These are phyloP conservation scores for Nerophis ophidion DNA, from an alignment of 2,113 vertebrate species.

Conservation along the genomic window DNA sequence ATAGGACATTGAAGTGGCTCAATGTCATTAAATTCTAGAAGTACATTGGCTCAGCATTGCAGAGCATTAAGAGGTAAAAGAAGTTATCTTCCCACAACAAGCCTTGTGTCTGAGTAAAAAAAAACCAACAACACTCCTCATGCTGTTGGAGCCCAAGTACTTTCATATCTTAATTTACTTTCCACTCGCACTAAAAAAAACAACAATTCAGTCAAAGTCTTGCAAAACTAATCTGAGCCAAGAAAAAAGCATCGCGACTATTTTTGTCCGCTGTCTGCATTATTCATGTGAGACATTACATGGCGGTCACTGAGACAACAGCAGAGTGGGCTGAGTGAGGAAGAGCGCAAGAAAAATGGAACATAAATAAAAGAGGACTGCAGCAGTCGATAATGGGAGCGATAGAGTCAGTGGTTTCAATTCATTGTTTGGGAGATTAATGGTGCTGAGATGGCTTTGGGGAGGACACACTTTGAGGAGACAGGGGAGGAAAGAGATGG, in stretches of 20 bases:
- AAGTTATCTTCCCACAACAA: slow-evolving; percentile 39
- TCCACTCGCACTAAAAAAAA: slow-evolving; percentile 22
- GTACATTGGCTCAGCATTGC: slow-evolving; percentile 15
- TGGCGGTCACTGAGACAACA: slow-evolving; percentile 53
- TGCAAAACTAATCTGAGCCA: slow-evolving; percentile 46
- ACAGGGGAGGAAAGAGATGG: slow-evolving; percentile 6
- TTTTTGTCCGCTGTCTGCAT: slow-evolving; percentile 58
- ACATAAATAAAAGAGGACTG: slow-evolving; percentile 57
- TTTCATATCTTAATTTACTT: slow-evolving; percentile 14
- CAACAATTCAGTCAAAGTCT: slow-evolving; percentile 39
- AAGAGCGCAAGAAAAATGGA: slow-evolving; percentile 47
- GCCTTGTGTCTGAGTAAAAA: slow-evolving; percentile 24
- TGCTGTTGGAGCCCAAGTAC: slow-evolving; percentile 26
- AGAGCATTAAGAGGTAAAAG: slow-evolving; percentile 26
- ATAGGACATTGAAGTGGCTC: too few species aligned
- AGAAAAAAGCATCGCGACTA: slow-evolving; percentile 47
- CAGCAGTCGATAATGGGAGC: slow-evolving; percentile 56
- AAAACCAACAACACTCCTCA: slow-evolving; percentile 10
- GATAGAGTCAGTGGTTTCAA: slow-evolving; percentile 62
- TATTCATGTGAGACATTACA: slow-evolving; percentile 63
- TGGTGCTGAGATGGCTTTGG: slow-evolving; percentile 44
- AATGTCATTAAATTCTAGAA: too few species aligned
- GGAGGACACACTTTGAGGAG: slow-evolving; percentile 42
- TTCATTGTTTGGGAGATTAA: slow-evolving; percentile 67
- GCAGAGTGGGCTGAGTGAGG: slow-evolving; percentile 35